Percentiles rank a stretch among this genome's conserved stretches.
phyloP scores from a whole-genome alignment of 2,797 vertebrate species.

The Gymnodraco acuticeps region DNA sequence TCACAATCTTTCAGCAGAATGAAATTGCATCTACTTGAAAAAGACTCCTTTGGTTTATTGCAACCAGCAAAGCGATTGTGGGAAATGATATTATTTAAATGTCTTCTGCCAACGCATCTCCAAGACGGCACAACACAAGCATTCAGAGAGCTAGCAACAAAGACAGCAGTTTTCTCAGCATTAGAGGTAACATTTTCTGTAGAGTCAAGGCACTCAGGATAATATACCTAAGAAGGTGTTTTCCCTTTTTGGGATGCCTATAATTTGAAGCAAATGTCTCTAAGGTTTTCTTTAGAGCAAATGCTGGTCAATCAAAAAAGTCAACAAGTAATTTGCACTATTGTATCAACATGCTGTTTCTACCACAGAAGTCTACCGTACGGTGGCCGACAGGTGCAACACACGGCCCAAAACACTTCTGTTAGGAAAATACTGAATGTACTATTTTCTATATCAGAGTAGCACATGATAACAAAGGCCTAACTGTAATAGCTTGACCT shows the following conservation, averaged over 20 bases:
- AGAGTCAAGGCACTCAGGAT: no score
- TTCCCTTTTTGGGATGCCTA: no score
- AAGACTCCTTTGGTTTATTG: slow-evolving; percentile 6
- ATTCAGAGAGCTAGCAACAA: slow-evolving; percentile 3
- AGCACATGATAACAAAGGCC: no score
- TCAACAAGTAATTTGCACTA: not conserved
- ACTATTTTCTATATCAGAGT: no score
- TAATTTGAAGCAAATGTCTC: not conserved
- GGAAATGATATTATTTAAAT: slow-evolving; percentile 12
- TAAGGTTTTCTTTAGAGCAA: slow-evolving; percentile 12
- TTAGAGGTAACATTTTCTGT: not conserved
- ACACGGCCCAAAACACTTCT: no score
- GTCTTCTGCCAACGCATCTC: not conserved
- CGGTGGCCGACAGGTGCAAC: no score
- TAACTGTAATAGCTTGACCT: no score
- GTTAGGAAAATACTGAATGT: no score
- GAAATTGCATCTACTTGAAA: not conserved
- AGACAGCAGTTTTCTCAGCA: not conserved
- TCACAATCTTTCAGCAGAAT: slow-evolving; percentile 16
- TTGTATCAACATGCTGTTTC: not conserved
- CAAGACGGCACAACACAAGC: not conserved
- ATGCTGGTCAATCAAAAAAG: not conserved
- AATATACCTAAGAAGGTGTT: no score
- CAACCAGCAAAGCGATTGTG: slow-evolving; percentile 2
- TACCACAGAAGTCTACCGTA: not conserved